Evolutionary conservation across 2,113 vertebrate species (phyloP), one percentile per base, ranked within the genome.

Genomic region (Eolophus roseicapilla): DNA sequence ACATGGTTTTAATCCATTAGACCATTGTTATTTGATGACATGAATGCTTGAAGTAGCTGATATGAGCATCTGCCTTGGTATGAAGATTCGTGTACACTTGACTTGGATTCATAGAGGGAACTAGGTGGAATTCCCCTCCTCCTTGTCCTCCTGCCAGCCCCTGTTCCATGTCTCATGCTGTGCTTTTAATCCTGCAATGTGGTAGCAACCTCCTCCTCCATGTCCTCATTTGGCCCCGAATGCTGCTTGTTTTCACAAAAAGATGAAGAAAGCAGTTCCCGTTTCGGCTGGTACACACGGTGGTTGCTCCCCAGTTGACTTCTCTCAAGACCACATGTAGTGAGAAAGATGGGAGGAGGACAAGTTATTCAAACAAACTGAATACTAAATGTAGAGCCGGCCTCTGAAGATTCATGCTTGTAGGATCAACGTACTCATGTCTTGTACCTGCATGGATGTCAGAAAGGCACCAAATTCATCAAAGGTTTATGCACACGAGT

Each of bases 51-150:
- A 59, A 88, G 28, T 21, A 60, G 37, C 62, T 75, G 67, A 37
- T 63, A 73, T 6, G 37, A 41, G 39, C 31, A 82, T 47, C 17
- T 0, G 0, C 50, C 55, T 71, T 28, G 62, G 10, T 23, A 25
- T 0, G 0, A 92, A 86, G 43, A 55, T 37, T 53, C 25, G 6
- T 0, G 0, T 68, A 52, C 67, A 13, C 71, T 70, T 65, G 39
- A 21, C 33, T 75, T 75, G 52, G 39, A 71, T 79, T 52, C 67
- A 24, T 23, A 1, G 0, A 43, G n/a, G 49, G 39, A 53, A n/a
- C 11, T n/a, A 55, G 31, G 33, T 79, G 43, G 28, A 67, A 59
- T 79, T 74, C 6, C 28, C 19, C 37, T 71, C 29, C 57, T 65
- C 27, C 17, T 67, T 67, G 55, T 60, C 50, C 21, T 80, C n/a